These are phyloP conservation scores for Oplegnathus fasciatus DNA, from an alignment of 2,113 vertebrate genomes.

Conservation along the genomic window DNA sequence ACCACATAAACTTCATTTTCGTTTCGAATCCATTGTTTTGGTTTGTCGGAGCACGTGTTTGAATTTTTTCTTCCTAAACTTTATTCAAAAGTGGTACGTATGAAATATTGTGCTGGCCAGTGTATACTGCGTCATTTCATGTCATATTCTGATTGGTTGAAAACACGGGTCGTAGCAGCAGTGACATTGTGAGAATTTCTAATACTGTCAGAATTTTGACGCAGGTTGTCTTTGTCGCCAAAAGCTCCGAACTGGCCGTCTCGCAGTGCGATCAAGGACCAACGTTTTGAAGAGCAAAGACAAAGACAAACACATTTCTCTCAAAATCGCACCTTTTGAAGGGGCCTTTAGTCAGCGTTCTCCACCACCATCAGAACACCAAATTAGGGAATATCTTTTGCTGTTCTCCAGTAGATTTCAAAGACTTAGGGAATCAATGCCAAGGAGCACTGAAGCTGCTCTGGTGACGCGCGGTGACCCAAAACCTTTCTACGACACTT, in stretches of 20 bases:
- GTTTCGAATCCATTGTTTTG: too few relatives aligned
- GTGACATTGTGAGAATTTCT: background rate
- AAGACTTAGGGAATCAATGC: background rate
- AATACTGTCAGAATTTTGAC: background rate
- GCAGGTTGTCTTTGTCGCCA: background rate
- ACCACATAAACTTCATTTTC: too few relatives aligned
- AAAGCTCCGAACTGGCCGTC: background rate
- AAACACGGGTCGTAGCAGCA: background rate
- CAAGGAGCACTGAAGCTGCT: background rate
- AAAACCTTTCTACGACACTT: background rate
- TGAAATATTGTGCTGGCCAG: background rate
- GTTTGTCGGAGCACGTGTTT: too few relatives aligned
- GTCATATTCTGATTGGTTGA: background rate
- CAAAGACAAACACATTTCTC: background rate
- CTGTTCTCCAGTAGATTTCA: background rate
- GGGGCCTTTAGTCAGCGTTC: background rate
- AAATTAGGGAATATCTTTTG: background rate
- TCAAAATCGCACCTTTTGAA: background rate
- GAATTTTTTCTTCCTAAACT: too few relatives aligned
- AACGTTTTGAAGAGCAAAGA: background rate
- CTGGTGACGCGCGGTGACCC: background rate
- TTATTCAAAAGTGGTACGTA: background rate
- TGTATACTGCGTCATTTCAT: background rate
- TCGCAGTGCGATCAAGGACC: background rate
- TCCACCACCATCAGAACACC: background rate